These are phyloP conservation scores for Doryteuthis pealeii DNA, from an alignment of 1,140 invertebrate genomes.

Conservation along the genomic window DNA sequence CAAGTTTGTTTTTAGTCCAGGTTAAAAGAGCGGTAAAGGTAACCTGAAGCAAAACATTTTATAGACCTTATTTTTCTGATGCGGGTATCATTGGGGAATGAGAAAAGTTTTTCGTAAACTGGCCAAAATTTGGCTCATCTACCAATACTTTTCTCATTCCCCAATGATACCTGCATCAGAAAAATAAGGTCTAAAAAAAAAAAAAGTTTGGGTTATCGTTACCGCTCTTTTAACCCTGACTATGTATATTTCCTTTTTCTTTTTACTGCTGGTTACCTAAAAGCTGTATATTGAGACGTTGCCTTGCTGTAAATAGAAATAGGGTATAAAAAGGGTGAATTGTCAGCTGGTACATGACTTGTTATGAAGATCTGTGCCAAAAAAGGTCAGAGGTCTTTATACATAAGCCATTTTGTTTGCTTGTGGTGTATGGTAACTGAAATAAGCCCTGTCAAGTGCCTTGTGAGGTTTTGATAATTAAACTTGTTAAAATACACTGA, in stretches of 20 bases:
- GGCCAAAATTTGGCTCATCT: background rate
- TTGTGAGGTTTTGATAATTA: constrained; percentile 9
- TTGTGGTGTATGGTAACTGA: background rate
- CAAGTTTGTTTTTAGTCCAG: too few species aligned
- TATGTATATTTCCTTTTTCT: background rate
- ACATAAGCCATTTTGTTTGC: constrained; percentile 1
- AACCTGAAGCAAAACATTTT: too few species aligned
- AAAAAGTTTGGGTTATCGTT: too few species aligned
- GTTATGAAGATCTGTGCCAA: background rate
- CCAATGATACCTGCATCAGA: too few species aligned
- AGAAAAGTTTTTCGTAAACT: too few species aligned
- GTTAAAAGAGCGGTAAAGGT: too few species aligned
- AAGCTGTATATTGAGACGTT: background rate
- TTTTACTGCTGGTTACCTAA: background rate
- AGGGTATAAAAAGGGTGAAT: background rate
- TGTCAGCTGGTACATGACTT: background rate
- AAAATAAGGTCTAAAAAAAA: too few species aligned
- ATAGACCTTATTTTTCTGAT: too few species aligned
- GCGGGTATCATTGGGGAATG: too few species aligned
- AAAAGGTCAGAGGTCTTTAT: background rate
- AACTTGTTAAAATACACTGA: background rate
- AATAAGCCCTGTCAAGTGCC: constrained; percentile 1
- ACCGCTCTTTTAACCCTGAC: too few species aligned
- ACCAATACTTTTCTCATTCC: too few species aligned
- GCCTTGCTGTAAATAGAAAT: background rate